phyloP scores from a whole-genome alignment of 2,888 invertebrate genomes.

The Ophioninae sp. region DNA sequence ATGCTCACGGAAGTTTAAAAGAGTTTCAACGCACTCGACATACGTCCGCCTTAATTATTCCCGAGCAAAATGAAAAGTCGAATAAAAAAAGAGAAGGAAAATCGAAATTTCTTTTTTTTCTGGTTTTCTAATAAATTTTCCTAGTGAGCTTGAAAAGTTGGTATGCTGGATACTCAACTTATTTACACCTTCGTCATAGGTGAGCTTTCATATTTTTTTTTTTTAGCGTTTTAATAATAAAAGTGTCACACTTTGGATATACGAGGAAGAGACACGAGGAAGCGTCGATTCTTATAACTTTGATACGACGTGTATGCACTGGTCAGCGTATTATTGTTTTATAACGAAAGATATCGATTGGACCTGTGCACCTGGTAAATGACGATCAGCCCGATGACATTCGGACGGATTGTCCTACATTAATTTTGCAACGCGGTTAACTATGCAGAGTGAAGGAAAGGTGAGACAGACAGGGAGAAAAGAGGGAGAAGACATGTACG shows the following conservation, averaged over 20 bases:
- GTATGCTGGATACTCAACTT: neutral
- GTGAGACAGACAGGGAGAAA: neutral
- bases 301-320: neutral
- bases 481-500: neutral
- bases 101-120: neutral
- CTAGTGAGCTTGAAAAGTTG: neutral
- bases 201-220: neutral
- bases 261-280: neutral
- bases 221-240: conserved; percentile 1
- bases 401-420: conserved; percentile 42
- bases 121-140: no score
- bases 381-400: conserved; percentile 22
- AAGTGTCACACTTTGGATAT: neutral
- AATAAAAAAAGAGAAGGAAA: neutral
- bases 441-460: conserved; percentile 22
- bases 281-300: neutral
- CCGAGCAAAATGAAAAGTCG: neutral
- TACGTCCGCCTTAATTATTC: neutral
- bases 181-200: neutral
- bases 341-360: conserved; percentile 44
- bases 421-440: conserved; percentile 24
- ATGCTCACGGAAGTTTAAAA: neutral
- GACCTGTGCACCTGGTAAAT: conserved; percentile 16
- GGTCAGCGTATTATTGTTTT: conserved; percentile 18
- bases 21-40: neutral